Evolutionary conservation across 64 coral and sea anemone species (phyloP), one percentile per base, ranked within the genome.

Genomic region (Pocillopora verrucosa): DNA sequence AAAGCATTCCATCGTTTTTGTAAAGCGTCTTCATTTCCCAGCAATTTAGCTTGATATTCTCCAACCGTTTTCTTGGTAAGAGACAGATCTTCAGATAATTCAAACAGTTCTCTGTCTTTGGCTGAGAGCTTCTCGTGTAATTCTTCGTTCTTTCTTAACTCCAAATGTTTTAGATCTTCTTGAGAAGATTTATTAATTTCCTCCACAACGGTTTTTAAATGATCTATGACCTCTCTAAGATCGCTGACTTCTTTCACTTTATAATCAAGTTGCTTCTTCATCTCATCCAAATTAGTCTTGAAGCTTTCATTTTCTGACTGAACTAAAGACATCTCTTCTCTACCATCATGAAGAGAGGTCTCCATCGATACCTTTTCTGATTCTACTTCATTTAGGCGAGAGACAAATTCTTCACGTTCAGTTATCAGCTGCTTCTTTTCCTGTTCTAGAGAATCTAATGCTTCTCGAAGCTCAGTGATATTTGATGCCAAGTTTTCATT

Each of bases 371-470:
- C 19, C 80, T 45, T 69, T 9, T 84, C 63, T 45, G 34, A 36
- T 72, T 92, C 73, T 2, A 34, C 20, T 25, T 77, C n/a, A 59
- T 17, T 61, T 11, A 91, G 37, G n/a, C 84, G 90, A n/a, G 90
- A 91, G 34, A 77, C 61, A 58, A 91, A 16, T 51, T 91, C 75
- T 1, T 87, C 72, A 11, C 34, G 80, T 13, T 83, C 61, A 1
- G 13, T 16, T 24, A 63, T 30, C 4, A 81, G 25, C 34, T 63
- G 79, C 59, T 34, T 35, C 22, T 63, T 65, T 35, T 20, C 34
- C 56, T 85, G 36, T 62, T 56, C 16, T 16, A 84, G 36, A 9
- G 61, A 68, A 69, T 22, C 61, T 84, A 84, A 45, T 56, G 37
- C 35, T 17, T 16, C 11, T 84, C 45, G 34, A 84, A 84, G 80